Conservation (phyloP, 2,113 vertebrate genomes). For the Actenoides lindsayi region DNA sequence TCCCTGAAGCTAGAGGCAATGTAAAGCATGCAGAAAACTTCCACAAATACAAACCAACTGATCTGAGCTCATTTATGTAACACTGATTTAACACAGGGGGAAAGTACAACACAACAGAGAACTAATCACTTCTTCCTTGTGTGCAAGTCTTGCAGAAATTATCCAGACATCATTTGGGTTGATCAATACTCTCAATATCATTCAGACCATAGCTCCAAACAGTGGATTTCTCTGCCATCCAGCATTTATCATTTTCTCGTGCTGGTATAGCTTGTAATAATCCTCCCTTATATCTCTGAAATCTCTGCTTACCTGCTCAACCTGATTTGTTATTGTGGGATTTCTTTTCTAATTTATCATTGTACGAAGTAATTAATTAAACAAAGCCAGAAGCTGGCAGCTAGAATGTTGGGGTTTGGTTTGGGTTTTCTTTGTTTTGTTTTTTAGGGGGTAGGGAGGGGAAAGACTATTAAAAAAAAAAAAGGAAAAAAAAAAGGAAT, state of each 20-base stretch:
- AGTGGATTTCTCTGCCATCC: background rate
- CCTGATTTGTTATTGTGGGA: background rate
- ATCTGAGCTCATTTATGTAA: background rate
- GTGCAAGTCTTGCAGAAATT: background rate
- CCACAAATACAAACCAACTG: background rate
- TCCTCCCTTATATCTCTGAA: background rate
- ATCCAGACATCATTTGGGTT: background rate
- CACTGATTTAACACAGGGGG: background rate
- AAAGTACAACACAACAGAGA: background rate
- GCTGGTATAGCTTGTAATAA: background rate
- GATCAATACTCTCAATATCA: background rate
- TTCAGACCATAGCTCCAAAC: background rate
- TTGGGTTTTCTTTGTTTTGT: background rate
- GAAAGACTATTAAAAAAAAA: no score
- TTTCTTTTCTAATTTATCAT: background rate
- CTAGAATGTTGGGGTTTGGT: background rate
- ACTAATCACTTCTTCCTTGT: background rate
- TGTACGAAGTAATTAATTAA: background rate
- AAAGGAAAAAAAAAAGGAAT: background rate
- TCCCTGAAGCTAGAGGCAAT: background rate
- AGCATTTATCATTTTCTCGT: background rate
- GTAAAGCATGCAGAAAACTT: background rate
- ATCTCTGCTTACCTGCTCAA: background rate
- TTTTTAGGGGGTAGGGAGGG: fast-evolving
- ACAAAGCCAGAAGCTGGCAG: background rate